Evolutionary conservation across 2,113 vertebrate genomes (phyloP).

Genomic region (Forbesichthys papilliferus): DNA sequence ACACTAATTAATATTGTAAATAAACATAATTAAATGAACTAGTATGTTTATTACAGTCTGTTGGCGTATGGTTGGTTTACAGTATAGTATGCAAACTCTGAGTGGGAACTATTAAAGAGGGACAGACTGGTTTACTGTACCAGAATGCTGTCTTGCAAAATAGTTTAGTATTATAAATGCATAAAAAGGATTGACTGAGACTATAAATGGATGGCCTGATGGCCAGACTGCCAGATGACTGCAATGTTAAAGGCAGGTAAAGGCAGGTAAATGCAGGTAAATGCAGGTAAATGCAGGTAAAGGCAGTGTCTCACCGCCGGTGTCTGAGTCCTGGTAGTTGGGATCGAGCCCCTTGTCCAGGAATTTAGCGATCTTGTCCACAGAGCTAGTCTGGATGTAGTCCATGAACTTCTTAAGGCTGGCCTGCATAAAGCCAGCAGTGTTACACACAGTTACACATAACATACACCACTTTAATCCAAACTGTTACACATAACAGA

Average conservation of each 20-base stretch:
- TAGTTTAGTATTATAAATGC: neutral
- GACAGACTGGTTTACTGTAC: neutral
- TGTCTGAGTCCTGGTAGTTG: constrained; percentile 89
- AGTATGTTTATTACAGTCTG: neutral
- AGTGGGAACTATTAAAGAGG: neutral
- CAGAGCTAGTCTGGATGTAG: constrained; percentile 84
- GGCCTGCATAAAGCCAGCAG: constrained; percentile 70
- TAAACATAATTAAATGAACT: no score
- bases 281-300: no score
- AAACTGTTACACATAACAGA: neutral
- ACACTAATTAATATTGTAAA: neutral
- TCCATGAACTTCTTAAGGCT: constrained; percentile 92
- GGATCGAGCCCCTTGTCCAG: constrained; percentile 91
- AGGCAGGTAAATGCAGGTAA: no score
- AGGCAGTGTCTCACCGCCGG: constrained; percentile 77
- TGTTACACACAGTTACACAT: neutral
- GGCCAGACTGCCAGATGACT: neutral
- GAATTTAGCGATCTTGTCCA: constrained; percentile 88
- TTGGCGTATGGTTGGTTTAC: no score
- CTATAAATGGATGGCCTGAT: neutral
- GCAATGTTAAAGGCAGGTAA: neutral
- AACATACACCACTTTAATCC: neutral
- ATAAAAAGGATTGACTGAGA: neutral
- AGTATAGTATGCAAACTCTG: no score
- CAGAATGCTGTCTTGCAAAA: neutral